Evolutionary conservation across 2,888 invertebrate genomes (phyloP).

Genomic region (Nymphalis urticae): DNA sequence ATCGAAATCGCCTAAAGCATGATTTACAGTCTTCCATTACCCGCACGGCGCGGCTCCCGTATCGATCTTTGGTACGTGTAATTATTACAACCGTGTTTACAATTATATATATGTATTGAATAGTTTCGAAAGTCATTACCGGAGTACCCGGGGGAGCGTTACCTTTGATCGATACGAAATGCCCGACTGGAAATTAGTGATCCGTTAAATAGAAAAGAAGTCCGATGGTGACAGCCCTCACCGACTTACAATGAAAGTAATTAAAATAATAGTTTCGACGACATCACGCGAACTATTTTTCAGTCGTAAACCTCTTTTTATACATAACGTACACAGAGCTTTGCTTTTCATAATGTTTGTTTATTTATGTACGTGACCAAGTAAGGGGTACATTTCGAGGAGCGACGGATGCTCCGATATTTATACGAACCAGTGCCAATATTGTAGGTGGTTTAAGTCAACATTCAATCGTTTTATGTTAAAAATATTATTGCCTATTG

Average conservation of each 20-base stretch:
- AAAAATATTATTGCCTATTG: conserved; percentile 71
- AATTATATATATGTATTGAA: conserved; percentile 46
- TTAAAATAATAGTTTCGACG: conserved; percentile 74
- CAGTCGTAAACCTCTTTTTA: conserved; percentile 47
- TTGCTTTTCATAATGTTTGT: conserved; percentile 18
- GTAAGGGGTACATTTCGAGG: conserved; percentile 45
- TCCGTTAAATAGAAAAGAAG: conserved; percentile 49
- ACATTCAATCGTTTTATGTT: conserved; percentile 68
- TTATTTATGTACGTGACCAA: conserved; percentile 44
- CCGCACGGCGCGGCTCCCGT: conserved; percentile 27
- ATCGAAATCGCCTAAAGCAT: conserved; percentile 52
- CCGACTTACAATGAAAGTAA: conserved; percentile 67
- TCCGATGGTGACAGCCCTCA: conserved; percentile 62
- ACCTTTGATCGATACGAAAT: conserved; percentile 45
- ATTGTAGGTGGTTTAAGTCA: conserved; percentile 57
- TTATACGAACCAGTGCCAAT: conserved; percentile 56
- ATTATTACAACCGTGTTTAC: conserved; percentile 54
- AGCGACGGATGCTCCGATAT: conserved; percentile 46
- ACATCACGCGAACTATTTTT: conserved; percentile 70
- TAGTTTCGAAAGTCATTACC: conserved; percentile 64
- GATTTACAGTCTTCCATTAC: conserved; percentile 47
- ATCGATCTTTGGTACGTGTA: conserved; percentile 58
- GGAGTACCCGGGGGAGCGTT: conserved; percentile 46
- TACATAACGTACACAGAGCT: not conserved
- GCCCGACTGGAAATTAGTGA: conserved; percentile 55